Evolutionary conservation across 2,113 vertebrate species (phyloP).

Genomic region (Solenodon paradoxus): DNA sequence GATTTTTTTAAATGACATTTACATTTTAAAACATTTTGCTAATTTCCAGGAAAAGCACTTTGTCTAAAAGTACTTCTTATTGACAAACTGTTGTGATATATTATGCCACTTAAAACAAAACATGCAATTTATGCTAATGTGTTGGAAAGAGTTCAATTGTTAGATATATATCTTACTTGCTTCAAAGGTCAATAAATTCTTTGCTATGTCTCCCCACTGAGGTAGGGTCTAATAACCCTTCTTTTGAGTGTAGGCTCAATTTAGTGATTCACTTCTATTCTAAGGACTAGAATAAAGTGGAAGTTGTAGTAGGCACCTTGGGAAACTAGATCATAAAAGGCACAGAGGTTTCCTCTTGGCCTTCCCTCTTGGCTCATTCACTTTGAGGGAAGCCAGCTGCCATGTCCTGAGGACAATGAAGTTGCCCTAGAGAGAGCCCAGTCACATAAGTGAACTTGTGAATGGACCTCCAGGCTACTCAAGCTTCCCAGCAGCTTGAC

Average conservation of each 20-base stretch:
- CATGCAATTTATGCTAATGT: conserved; percentile 18
- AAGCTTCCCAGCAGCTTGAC: background rate
- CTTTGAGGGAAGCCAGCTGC: too few species aligned
- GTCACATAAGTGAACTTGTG: background rate
- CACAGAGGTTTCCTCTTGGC: too few species aligned
- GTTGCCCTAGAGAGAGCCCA: background rate
- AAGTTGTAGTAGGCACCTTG: background rate
- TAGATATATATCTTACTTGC: background rate
- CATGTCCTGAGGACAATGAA: background rate
- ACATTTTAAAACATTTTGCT: conserved; percentile 26
- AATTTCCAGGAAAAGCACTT: conserved; percentile 55
- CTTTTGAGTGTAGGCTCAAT: background rate
- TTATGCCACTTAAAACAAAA: background rate
- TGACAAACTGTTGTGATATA: conserved; percentile 9
- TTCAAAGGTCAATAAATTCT: background rate
- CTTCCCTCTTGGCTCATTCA: too few species aligned
- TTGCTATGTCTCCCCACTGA: background rate
- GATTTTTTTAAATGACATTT: background rate
- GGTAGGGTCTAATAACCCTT: background rate
- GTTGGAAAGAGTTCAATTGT: background rate
- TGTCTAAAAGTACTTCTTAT: conserved; percentile 27
- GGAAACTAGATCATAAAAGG: too few species aligned
- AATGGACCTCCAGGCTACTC: too few species aligned
- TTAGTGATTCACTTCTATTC: background rate
- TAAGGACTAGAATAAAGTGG: background rate